phyloP scores from a whole-genome alignment of 2,888 invertebrate genomes.

The Eupithecia subfuscata region DNA sequence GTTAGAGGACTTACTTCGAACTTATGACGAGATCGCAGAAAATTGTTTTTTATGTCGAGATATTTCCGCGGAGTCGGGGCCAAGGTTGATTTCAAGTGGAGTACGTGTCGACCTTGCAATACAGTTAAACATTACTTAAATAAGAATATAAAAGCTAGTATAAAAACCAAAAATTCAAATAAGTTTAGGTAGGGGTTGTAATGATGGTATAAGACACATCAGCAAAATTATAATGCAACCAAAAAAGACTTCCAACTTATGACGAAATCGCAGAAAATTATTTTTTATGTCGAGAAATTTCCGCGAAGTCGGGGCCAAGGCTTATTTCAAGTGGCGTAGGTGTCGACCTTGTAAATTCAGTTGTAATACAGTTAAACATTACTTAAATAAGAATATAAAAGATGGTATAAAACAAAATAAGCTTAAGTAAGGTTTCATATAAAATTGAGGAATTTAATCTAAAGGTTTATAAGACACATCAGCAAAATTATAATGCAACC shows the following conservation, averaged over 20 bases:
- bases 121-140: not conserved
- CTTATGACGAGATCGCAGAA: not conserved
- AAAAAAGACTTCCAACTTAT: not conserved
- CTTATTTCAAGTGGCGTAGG: not conserved
- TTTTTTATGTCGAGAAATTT: no score
- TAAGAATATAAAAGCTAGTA: not conserved
- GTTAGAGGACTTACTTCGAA: not conserved
- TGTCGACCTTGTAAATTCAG: not conserved
- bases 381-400: not conserved
- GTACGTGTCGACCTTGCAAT: not conserved
- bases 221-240: no score
- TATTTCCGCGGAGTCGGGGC: not conserved
- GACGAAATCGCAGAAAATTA: not conserved
- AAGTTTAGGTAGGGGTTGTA: not conserved
- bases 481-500: slow-evolving; percentile 23
- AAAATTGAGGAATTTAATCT: not conserved
- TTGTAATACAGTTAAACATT: not conserved
- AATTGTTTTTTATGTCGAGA: not conserved
- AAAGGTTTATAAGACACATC: slow-evolving; percentile 6
- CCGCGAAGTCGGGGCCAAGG: no score
- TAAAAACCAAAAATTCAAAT: not conserved
- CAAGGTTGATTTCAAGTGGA: no score
- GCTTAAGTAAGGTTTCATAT: not conserved
- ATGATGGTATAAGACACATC: no score
- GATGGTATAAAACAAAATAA: not conserved